These are phyloP conservation scores for Himalopsyche anomala DNA, from an alignment of 2,888 invertebrate species.

Conservation along the genomic window DNA sequence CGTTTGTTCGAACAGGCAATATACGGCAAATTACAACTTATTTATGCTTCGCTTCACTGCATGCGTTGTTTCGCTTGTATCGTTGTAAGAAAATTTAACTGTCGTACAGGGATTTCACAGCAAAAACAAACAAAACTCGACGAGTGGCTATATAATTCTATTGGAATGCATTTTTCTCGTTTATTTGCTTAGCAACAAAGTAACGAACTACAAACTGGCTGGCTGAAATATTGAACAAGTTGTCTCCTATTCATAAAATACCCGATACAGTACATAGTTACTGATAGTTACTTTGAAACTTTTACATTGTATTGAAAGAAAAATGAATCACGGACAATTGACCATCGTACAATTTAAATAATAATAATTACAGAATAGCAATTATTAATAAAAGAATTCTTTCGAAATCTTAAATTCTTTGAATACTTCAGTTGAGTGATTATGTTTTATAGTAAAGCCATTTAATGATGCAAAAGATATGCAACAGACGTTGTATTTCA, in stretches of 20 bases:
- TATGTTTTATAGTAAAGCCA: no score
- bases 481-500: no score
- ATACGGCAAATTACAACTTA: background rate
- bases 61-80: background rate
- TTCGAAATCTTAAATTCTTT: no score
- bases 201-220: background rate
- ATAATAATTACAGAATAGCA: no score
- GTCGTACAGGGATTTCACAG: background rate
- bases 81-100: no score
- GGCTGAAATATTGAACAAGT: background rate
- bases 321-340: no score
- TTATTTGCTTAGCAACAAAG: conserved; percentile 4
- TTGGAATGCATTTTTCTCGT: background rate
- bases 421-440: no score
- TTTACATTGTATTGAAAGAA: no score
- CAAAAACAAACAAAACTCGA: background rate
- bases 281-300: no score
- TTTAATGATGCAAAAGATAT: no score
- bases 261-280: background rate
- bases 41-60: background rate
- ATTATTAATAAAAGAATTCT: no score
- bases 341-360: no score
- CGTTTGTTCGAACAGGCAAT: background rate
- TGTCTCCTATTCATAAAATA: conserved; percentile 1
- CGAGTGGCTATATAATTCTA: background rate